Base-by-base conservation (phyloP, 2,888 invertebrate genomes). In the Autographa pulchrina region DNA sequence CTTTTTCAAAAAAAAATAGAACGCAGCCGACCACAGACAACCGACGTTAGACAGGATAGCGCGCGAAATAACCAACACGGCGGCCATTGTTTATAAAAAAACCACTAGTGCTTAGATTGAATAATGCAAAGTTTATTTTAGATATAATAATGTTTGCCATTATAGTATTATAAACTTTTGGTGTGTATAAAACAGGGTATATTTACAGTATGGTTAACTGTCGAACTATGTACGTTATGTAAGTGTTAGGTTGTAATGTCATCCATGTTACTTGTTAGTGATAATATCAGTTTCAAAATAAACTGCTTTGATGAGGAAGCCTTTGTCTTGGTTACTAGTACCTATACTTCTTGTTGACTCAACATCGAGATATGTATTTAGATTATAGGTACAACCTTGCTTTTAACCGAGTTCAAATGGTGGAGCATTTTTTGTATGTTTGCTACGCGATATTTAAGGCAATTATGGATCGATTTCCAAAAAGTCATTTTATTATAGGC, bases 11-110 rank as follows among this genome's bases (percentile, higher is more conserved):
- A 69, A 52, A 25, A 59, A 20, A 16, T 18, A 32, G 20, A 32
- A 25, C 5, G 32, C 61, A 58, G 61, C 54, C 71, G 74, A 75
- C 83, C 25, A 25, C 25, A 25, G 25, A 80, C 77, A 61, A 73
- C 75, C 75, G 70, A 70, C 85, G 85, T 88, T 88, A 86, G 60
- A 81, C 62, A 64, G 60, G 7, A 59, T 58, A 81, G 80, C 85
- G 85, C 86, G 86, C 80, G 82, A 85, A 85, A 69, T 81, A 74
- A 77, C 65, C 78, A 87, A 84, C 56, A 85, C 84, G 85, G 79
- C 75, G 18, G 54, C 32, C 62, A 70, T 74, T 89, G 85, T 88
- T 83, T 85, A 82, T 70, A 79, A 85, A 80, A 85, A 80, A 82
- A 72, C 77, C 8, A 43, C 52, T 18, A 48, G n/a, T 31, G 75